These are phyloP conservation scores for Quiscalus mexicanus DNA, from an alignment of 2,113 vertebrate species.

Conservation along the genomic window DNA sequence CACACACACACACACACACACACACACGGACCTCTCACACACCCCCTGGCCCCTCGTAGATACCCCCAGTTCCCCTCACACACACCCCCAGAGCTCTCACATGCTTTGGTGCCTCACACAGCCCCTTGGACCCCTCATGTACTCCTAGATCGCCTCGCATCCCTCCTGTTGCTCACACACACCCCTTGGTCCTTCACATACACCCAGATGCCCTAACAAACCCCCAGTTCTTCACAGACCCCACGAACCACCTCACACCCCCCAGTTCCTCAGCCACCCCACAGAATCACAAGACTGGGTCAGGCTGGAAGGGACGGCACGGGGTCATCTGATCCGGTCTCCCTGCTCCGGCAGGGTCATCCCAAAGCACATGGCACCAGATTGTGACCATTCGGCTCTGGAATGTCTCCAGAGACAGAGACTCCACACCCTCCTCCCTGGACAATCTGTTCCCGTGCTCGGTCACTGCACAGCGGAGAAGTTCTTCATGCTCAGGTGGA, in stretches of 20 bases:
- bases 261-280: too few relatives aligned
- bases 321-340: not conserved
- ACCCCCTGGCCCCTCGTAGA: too few relatives aligned
- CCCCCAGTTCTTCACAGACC: not conserved
- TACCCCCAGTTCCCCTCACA: not conserved
- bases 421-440: not conserved
- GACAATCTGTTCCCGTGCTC: not conserved
- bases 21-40: not conserved
- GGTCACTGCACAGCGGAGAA: not conserved
- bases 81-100: not conserved
- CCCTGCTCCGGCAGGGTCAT: not conserved
- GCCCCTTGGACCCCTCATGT: rapidly evolving
- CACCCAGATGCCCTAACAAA: too few relatives aligned
- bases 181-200: not conserved
- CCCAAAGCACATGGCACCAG: not conserved
- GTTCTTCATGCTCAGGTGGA: not conserved
- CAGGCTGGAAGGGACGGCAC: not conserved
- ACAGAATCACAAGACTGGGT: not conserved
- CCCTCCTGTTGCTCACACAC: not conserved
- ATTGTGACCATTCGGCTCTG: not conserved
- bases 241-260: rapidly evolving
- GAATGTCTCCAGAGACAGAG: not conserved
- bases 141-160: not conserved
- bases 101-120: not conserved
- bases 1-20: too few relatives aligned